Conservation (phyloP, 2,888 invertebrate species). For the Helobdella robusta region DNA sequence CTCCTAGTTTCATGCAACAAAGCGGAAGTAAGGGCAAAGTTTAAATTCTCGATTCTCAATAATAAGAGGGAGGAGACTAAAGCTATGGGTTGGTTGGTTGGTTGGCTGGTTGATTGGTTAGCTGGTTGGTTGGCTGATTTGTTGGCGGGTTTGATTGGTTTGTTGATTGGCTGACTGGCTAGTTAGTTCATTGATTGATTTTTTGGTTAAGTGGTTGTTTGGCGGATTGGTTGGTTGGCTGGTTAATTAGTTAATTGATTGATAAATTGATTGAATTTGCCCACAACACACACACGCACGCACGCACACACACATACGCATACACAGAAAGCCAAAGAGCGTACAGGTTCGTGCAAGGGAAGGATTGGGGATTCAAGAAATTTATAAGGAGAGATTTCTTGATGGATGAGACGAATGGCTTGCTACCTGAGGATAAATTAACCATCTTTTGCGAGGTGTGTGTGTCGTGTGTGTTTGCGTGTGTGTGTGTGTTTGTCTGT, state of each 20-base stretch:
- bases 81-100: constrained; percentile 74
- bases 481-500: too few relatives aligned
- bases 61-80: constrained; percentile 99
- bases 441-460: constrained; percentile 93
- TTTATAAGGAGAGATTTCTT: constrained; percentile 97
- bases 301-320: too few relatives aligned
- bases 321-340: constrained; percentile 75
- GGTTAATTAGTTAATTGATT: too few relatives aligned
- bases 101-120: too few relatives aligned
- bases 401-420: constrained; percentile 93
- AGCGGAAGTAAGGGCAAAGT: constrained; percentile 99
- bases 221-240: too few relatives aligned
- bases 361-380: constrained; percentile 99
- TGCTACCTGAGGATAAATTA: constrained; percentile 94
- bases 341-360: constrained; percentile 98
- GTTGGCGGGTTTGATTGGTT: too few relatives aligned
- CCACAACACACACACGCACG: too few relatives aligned
- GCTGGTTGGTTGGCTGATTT: too few relatives aligned
- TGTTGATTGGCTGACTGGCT: too few relatives aligned
- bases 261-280: too few relatives aligned
- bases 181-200: too few relatives aligned
- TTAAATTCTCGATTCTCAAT: constrained; percentile 99
- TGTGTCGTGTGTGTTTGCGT: background rate
- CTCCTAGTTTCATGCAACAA: constrained; percentile 98
- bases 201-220: too few relatives aligned